A percentile compares a stretch with the other conserved stretches of the same genome.
Conservation (phyloP, 1,140 invertebrate genomes). For the Rhizoglyphus robini region DNA sequence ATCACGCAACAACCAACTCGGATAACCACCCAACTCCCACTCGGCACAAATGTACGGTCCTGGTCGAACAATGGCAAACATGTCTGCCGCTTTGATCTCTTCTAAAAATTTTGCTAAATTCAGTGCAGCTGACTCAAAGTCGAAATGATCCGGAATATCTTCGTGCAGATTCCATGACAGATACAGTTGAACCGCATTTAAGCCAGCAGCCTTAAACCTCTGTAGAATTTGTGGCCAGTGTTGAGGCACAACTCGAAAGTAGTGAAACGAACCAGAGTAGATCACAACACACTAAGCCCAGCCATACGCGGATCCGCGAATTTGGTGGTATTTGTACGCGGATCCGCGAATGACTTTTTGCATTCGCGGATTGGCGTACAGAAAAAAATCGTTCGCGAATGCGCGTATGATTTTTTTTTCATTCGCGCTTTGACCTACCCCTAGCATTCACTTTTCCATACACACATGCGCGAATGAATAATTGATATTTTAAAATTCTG, state of each 20-base stretch:
- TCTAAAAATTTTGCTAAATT: constrained; percentile 35
- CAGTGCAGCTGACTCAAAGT: constrained; percentile 7
- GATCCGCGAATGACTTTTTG: no score
- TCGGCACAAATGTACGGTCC: constrained; percentile 43
- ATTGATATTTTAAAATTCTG: no score
- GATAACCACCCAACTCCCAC: constrained; percentile 37
- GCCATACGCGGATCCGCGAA: no score
- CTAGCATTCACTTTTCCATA: no score
- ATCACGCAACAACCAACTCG: not conserved
- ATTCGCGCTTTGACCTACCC: no score
- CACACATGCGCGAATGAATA: no score
- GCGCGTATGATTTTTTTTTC: no score
- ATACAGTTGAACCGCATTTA: constrained; percentile 40
- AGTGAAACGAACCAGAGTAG: constrained; percentile 40
- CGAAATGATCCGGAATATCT: constrained; percentile 27
- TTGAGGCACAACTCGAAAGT: constrained; percentile 35
- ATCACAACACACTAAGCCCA: no score
- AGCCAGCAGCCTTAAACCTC: constrained; percentile 36
- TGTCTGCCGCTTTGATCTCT: constrained; percentile 33
- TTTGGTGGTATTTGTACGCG: no score
- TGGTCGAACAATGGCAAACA: constrained; percentile 37
- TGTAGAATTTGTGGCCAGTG: constrained; percentile 38
- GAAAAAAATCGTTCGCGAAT: no score
- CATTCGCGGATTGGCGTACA: no score
- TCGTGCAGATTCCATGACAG: constrained; percentile 42